Evolutionary conservation across 2,797 vertebrate species (phyloP).

Genomic region (Myotis pilosus): DNA sequence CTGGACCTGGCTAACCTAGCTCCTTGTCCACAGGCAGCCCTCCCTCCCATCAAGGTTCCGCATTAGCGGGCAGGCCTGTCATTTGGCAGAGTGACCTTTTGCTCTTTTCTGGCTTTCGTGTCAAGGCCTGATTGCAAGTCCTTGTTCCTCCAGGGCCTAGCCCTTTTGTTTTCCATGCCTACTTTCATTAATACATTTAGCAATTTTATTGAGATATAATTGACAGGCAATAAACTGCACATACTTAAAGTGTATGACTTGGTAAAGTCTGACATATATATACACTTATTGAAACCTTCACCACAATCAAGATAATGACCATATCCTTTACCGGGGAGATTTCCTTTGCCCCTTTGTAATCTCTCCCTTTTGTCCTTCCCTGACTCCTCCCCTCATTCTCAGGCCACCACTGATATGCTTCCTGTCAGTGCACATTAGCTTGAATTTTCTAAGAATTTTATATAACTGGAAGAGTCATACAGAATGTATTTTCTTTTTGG

Average conservation of each 20-base stretch:
- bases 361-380: background rate
- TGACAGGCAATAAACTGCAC: background rate
- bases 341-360: background rate
- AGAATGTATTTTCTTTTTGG: background rate
- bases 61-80: background rate
- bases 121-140: background rate
- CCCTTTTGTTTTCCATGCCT: background rate
- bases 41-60: background rate
- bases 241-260: background rate
- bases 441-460: slow-evolving; percentile 25
- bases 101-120: background rate
- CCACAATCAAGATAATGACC: background rate
- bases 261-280: background rate
- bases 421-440: background rate
- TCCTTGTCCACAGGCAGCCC: background rate
- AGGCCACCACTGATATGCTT: background rate
- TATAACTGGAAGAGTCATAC: background rate
- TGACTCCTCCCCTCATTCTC: background rate
- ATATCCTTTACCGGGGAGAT: background rate
- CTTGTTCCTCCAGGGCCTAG: background rate
- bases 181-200: slow-evolving; percentile 7
- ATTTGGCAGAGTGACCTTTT: background rate
- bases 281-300: background rate
- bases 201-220: background rate
- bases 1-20: background rate